Percentiles rank a stretch among this genome's conserved stretches.
Conservation (phyloP, 2,888 invertebrate species). For the Sinotaia quadrata region DNA sequence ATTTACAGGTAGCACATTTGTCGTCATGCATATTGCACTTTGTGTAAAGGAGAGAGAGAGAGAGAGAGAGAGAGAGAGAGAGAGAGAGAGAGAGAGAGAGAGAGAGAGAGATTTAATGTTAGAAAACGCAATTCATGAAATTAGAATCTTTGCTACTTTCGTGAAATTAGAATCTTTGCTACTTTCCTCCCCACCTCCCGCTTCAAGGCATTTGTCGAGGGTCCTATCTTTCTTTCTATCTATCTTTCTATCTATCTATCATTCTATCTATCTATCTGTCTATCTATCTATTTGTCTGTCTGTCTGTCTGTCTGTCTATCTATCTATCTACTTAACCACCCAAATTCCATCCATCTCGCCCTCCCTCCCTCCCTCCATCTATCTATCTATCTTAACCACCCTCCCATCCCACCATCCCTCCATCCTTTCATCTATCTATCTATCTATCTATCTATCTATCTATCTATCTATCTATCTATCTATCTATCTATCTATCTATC, state of each 20-base stretch:
- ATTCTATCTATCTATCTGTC: too few species aligned
- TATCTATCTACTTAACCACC: too few species aligned
- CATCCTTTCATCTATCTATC: neutral
- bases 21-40: neutral
- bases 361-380: slow-evolving; percentile 3
- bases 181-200: too few species aligned
- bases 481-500: neutral
- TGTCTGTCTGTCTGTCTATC: too few species aligned
- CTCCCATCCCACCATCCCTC: neutral
- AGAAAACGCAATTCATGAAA: too few species aligned
- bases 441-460: neutral
- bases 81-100: neutral
- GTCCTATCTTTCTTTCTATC: too few species aligned
- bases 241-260: too few species aligned
- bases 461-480: slow-evolving; percentile 8
- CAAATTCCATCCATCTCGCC: too few species aligned
- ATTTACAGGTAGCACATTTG: slow-evolving; percentile 75
- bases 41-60: neutral
- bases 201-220: too few species aligned
- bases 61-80: slow-evolving; percentile 6
- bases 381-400: neutral
- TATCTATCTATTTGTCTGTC: too few species aligned
- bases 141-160: too few species aligned
- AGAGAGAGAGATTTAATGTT: neutral
- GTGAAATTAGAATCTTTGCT: too few species aligned